Conservation (phyloP, 2,113 vertebrate genomes). For the Anser cygnoides region DNA sequence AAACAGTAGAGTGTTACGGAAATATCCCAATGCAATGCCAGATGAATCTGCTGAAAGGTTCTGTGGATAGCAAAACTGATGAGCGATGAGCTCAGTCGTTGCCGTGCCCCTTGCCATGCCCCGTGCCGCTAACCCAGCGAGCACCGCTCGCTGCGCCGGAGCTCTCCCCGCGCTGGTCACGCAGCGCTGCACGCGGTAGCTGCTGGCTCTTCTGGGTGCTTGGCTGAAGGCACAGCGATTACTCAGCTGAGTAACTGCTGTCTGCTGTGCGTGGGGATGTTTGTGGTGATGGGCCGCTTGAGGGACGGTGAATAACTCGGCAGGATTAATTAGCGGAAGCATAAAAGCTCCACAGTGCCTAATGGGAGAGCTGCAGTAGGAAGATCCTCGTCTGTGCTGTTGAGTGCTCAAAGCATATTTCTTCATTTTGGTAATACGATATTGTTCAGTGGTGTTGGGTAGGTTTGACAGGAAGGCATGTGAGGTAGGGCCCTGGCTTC, state of each 20-base stretch:
- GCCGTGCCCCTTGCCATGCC: not conserved
- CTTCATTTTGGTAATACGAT: rapidly evolving
- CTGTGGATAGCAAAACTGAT: not conserved
- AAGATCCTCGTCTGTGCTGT: not conserved
- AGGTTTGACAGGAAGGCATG: not conserved
- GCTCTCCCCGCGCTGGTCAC: rapidly evolving
- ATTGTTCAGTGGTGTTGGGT: not conserved
- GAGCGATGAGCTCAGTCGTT: not conserved
- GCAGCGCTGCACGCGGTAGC: not conserved
- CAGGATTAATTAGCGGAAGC: not conserved
- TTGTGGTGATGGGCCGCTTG: not conserved
- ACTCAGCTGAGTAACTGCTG: not conserved
- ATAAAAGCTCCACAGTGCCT: not conserved
- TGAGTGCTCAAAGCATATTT: not conserved
- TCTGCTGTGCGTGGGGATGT: not conserved
- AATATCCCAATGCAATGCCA: not conserved
- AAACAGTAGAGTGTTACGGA: not conserved
- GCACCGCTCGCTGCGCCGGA: rapidly evolving
- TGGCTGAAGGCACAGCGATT: not conserved
- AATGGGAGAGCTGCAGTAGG: not conserved
- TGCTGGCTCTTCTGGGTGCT: not conserved
- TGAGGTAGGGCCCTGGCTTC: not conserved
- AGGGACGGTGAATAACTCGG: not conserved
- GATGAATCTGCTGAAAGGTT: not conserved
- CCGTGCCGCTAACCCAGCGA: rapidly evolving